These are phyloP conservation scores for Euleptes europaea DNA, from an alignment of 2,113 vertebrate species.

Conservation along the genomic window DNA sequence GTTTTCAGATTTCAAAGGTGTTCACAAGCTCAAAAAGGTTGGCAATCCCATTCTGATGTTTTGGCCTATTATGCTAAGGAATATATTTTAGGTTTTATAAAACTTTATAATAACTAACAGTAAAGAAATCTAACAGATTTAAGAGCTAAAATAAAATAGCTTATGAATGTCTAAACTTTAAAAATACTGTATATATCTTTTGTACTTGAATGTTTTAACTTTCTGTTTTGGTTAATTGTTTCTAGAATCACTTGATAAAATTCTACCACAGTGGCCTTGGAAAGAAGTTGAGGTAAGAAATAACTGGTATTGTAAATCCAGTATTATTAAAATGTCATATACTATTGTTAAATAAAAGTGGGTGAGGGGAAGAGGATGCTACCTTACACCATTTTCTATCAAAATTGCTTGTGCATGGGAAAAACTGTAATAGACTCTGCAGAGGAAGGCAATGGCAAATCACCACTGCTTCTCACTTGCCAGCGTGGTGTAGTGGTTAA, in stretches of 20 bases:
- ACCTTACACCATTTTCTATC: not conserved
- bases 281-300: conserved; percentile 11
- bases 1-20: no score
- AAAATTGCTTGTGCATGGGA: no score
- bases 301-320: not conserved
- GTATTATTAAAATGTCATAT: not conserved
- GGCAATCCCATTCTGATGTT: not conserved
- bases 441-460: no score
- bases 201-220: not conserved
- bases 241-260: conserved; percentile 2
- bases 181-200: not conserved
- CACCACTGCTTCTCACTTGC: no score
- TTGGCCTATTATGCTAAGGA: not conserved
- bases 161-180: not conserved
- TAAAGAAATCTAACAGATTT: not conserved
- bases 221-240: not conserved
- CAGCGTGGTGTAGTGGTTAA: no score
- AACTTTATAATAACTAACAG: not conserved
- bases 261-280: not conserved
- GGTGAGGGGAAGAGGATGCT: not conserved
- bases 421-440: no score
- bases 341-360: not conserved
- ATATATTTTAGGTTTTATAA: not conserved
- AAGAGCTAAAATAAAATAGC: not conserved
- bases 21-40: no score